Percentiles rank a stretch among this genome's conserved stretches.
Evolutionary conservation across 92 coral and sea anemone species (phyloP).

Genomic region (Pocillopora meandrina): DNA sequence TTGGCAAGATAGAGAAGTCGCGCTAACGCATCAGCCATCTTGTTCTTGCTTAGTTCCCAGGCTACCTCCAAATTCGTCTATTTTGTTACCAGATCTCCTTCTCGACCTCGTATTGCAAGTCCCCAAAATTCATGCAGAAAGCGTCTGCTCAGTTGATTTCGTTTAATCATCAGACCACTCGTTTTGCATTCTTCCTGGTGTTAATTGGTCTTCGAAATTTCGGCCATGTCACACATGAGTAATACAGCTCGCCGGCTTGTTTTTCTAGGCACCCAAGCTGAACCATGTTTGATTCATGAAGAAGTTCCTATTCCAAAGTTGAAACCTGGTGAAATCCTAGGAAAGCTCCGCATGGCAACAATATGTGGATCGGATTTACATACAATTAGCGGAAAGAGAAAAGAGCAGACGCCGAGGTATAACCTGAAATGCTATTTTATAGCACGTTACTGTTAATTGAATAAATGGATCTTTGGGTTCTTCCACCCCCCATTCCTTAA

Average conservation of each 20-base stretch:
- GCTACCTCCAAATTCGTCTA: neutral
- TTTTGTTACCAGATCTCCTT: constrained; percentile 1
- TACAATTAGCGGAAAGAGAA: constrained; percentile 80
- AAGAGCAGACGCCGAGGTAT: constrained; percentile 87
- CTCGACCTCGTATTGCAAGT: too few species aligned
- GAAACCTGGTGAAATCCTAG: constrained; percentile 86
- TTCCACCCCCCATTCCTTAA: neutral
- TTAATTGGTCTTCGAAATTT: neutral
- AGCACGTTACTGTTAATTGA: too few species aligned
- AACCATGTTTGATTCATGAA: constrained; percentile 67
- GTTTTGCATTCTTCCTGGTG: neutral
- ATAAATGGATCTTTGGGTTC: too few species aligned
- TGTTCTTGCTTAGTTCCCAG: constrained; percentile 1
- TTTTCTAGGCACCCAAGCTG: constrained; percentile 66
- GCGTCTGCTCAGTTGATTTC: too few species aligned
- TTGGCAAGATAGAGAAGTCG: too few species aligned
- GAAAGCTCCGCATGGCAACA: constrained; percentile 73
- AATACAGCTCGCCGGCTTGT: constrained; percentile 59
- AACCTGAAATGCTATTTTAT: neutral
- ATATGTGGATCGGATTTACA: constrained; percentile 98
- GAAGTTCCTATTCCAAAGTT: constrained; percentile 70
- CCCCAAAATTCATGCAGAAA: too few species aligned
- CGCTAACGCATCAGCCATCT: too few species aligned
- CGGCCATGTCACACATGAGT: constrained; percentile 4
- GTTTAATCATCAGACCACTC: too few species aligned